Conservation (phyloP, 2,797 vertebrate genomes). For the Triplophysa bombifrons region DNA sequence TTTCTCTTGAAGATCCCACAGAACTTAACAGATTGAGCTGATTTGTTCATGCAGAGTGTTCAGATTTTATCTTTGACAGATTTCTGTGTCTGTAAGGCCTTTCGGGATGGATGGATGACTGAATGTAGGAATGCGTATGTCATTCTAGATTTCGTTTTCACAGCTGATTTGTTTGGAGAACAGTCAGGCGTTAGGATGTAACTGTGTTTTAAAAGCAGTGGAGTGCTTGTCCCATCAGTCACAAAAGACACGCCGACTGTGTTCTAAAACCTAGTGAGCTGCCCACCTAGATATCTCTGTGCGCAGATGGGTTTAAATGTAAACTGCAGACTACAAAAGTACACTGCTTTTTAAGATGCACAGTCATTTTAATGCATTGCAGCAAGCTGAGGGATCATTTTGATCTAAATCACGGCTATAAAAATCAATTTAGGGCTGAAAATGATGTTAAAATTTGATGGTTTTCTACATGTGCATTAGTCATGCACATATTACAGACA, state of each 20-base stretch:
- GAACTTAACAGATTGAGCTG: neutral
- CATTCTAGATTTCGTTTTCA: slow-evolving; percentile 1
- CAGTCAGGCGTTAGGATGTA: neutral
- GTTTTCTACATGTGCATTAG: too few species aligned
- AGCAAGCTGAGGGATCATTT: neutral
- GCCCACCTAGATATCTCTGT: neutral
- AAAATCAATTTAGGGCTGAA: too few species aligned
- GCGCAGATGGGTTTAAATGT: neutral
- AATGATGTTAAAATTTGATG: too few species aligned
- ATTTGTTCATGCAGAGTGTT: neutral
- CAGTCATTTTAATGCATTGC: neutral
- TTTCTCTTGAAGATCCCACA: neutral
- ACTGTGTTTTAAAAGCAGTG: neutral
- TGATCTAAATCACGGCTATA: too few species aligned
- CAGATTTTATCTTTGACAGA: neutral
- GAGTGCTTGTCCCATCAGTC: neutral
- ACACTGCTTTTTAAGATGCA: neutral
- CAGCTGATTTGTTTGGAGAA: neutral
- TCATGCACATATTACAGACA: neutral
- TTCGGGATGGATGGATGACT: neutral
- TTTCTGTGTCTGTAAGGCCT: neutral
- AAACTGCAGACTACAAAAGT: neutral
- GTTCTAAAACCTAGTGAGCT: neutral
- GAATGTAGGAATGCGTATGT: neutral
- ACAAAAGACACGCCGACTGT: neutral